Evolutionary conservation across 2,888 invertebrate genomes (phyloP).

Genomic region (Selenia dentaria): DNA sequence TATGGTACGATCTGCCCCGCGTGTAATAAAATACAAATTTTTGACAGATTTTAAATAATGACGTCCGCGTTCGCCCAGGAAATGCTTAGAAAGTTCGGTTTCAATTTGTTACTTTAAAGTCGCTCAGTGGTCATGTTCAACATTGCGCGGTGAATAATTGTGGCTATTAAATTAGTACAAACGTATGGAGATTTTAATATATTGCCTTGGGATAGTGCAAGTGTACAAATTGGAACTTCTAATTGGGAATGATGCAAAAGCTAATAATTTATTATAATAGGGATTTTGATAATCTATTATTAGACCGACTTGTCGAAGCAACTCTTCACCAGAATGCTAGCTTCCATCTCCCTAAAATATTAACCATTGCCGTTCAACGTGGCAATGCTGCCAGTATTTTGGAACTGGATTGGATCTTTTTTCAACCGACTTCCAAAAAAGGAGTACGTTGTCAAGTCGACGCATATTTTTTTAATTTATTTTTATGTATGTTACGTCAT

Average conservation of each 20-base stretch:
- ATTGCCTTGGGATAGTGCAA: slow-evolving; percentile 5
- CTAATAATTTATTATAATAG: no score
- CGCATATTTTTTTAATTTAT: no score
- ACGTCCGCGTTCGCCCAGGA: slow-evolving; percentile 75
- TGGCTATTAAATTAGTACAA: slow-evolving; percentile 17
- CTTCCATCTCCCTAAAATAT: no score
- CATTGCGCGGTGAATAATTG: slow-evolving; percentile 54
- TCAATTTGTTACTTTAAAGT: slow-evolving; percentile 58
- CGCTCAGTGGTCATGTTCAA: slow-evolving; percentile 57
- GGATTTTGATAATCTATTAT: no score
- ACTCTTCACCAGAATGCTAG: no score
- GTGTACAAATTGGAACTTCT: not conserved
- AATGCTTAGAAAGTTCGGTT: slow-evolving; percentile 76
- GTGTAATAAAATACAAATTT: slow-evolving; percentile 79
- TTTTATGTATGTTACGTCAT: no score
- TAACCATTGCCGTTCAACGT: no score
- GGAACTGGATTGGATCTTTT: no score
- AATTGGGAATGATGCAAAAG: not conserved
- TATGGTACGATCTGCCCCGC: slow-evolving; percentile 67
- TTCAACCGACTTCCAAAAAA: no score
- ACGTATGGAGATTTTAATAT: slow-evolving; percentile 9
- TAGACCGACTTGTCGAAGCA: no score
- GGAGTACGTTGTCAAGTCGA: no score
- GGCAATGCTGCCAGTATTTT: no score
- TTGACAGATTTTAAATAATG: slow-evolving; percentile 83